phyloP scores from a whole-genome alignment of 2,113 vertebrate genomes.

The Tenebrosternarchus preto region DNA sequence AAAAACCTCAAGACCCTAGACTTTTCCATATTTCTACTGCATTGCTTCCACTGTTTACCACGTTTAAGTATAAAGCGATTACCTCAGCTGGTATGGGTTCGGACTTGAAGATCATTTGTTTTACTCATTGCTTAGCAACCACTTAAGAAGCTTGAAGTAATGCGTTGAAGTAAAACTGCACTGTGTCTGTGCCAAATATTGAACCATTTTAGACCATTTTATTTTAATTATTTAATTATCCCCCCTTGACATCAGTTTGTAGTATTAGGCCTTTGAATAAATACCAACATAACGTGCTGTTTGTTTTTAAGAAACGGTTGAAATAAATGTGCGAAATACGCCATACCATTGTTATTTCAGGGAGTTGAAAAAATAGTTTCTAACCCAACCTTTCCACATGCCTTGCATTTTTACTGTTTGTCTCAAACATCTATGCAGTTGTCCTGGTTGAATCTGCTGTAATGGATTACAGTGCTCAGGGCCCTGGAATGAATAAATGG shows the following conservation, averaged over 20 bases:
- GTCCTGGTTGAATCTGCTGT: not conserved
- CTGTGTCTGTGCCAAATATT: not conserved
- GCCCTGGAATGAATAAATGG: not conserved
- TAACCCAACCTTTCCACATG: conserved; percentile 24
- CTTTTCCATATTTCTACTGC: not conserved
- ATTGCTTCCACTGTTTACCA: not conserved
- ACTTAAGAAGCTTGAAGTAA: conserved; percentile 11
- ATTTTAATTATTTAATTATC: not conserved
- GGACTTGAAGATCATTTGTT: conserved; percentile 14
- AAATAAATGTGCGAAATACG: not conserved
- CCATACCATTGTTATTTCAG: not conserved
- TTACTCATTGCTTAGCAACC: conserved; percentile 25
- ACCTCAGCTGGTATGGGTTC: not conserved
- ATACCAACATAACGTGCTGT: not conserved
- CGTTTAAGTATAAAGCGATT: not conserved
- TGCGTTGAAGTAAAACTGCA: not conserved
- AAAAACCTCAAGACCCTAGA: too few relatives aligned
- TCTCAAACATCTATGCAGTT: not conserved
- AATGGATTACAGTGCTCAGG: not conserved
- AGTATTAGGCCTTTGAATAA: not conserved
- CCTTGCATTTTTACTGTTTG: conserved; percentile 12
- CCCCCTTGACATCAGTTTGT: too few relatives aligned
- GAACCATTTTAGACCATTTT: not conserved
- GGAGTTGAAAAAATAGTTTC: conserved; percentile 28
- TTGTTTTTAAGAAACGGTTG: not conserved